phyloP scores from a whole-genome alignment of 2,113 vertebrate species.

The Heptranchias perlo region DNA sequence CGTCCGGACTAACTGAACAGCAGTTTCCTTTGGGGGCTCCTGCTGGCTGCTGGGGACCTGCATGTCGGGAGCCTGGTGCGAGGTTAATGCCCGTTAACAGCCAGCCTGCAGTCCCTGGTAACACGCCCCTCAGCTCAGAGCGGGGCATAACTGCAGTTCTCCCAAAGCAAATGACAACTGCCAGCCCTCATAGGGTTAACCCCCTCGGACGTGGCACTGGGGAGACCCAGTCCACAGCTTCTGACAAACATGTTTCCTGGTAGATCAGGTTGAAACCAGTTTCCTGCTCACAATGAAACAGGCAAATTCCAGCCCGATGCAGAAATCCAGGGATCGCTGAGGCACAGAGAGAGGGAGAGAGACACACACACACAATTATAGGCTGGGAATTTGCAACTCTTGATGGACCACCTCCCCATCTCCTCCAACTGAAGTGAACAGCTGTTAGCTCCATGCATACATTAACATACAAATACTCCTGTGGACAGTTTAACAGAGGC shows the following conservation, averaged over 20 bases:
- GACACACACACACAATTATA: not conserved
- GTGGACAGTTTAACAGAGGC: not conserved
- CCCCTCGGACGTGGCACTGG: not conserved
- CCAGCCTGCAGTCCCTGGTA: not conserved
- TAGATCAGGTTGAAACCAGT: not conserved
- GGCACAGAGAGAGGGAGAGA: not conserved
- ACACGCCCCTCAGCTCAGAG: not conserved
- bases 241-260: not conserved
- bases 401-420: not conserved
- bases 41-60: not conserved
- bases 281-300: not conserved
- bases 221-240: not conserved
- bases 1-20: not conserved
- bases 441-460: not conserved
- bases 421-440: not conserved
- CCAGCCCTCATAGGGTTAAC: not conserved
- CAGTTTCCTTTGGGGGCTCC: not conserved
- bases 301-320: not conserved
- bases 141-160: not conserved
- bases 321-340: not conserved
- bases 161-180: not conserved
- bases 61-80: not conserved
- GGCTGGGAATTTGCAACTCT: not conserved
- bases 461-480: slow-evolving; percentile 9
- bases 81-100: not conserved